phyloP scores from a whole-genome alignment of 2,797 vertebrate genomes.

The Spea hammondii region DNA sequence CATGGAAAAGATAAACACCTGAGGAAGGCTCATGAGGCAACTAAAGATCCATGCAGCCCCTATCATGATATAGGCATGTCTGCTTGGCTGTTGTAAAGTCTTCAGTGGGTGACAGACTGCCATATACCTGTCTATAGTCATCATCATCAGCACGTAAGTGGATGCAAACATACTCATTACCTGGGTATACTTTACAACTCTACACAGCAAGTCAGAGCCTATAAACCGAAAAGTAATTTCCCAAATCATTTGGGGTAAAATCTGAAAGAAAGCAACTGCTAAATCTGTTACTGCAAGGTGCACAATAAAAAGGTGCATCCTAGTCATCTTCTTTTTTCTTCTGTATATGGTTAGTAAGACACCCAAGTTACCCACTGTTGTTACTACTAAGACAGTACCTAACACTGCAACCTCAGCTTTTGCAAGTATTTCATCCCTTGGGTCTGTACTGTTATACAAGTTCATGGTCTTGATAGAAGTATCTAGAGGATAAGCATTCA shows the following conservation, averaged over 20 bases:
- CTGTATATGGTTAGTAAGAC: constrained; percentile 76
- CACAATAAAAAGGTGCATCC: constrained; percentile 87
- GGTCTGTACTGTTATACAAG: constrained; percentile 55
- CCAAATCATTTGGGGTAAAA: constrained; percentile 92
- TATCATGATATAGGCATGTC: constrained; percentile 78
- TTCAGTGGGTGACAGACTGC: constrained; percentile 91
- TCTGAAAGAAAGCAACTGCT: constrained; percentile 87
- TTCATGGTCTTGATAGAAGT: constrained; percentile 2
- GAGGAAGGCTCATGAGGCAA: constrained; percentile 84
- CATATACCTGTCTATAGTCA: constrained; percentile 93
- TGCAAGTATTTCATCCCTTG: constrained; percentile 81
- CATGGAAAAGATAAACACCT: constrained; percentile 87
- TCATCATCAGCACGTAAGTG: constrained; percentile 91
- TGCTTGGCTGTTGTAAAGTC: constrained; percentile 79
- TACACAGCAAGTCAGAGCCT: constrained; percentile 86
- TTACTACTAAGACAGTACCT: constrained; percentile 74
- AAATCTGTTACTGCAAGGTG: constrained; percentile 87
- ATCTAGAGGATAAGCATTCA: constrained; percentile 4
- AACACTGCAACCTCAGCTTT: constrained; percentile 82
- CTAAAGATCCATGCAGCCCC: constrained; percentile 83
- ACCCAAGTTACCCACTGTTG: constrained; percentile 75
- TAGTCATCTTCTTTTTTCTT: constrained; percentile 75
- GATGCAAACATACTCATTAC: constrained; percentile 97
- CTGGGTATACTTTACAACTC: constrained; percentile 90
- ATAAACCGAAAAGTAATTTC: constrained; percentile 88